These are phyloP conservation scores for Crossocerus cetratus DNA, from an alignment of 2,888 invertebrate species.

Conservation along the genomic window DNA sequence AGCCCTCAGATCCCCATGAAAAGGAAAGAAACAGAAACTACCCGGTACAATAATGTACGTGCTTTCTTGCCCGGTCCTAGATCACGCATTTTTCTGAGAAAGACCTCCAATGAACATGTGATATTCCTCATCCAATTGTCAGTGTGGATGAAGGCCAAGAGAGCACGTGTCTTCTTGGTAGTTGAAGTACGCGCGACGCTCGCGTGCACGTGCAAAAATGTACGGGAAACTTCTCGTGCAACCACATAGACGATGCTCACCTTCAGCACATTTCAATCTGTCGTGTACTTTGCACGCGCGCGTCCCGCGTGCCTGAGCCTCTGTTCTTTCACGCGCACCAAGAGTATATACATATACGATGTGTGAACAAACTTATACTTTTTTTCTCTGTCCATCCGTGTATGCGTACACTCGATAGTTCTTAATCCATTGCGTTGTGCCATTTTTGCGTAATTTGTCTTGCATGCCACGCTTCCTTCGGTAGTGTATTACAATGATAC, in stretches of 20 bases:
- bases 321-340: slow-evolving; percentile 49
- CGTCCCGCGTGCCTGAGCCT: slow-evolving; percentile 25
- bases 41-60: slow-evolving; percentile 72
- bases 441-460: slow-evolving; percentile 75
- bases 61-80: slow-evolving; percentile 57
- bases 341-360: slow-evolving; percentile 52
- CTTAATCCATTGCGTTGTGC: slow-evolving; percentile 70
- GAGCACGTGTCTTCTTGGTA: slow-evolving; percentile 54
- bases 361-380: slow-evolving; percentile 56
- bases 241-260: slow-evolving; percentile 1
- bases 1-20: slow-evolving; percentile 51
- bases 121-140: too few species aligned
- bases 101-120: too few species aligned
- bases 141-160: slow-evolving; percentile 39
- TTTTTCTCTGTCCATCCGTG: slow-evolving; percentile 61
- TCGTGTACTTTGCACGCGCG: slow-evolving; percentile 18
- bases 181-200: slow-evolving; percentile 40
- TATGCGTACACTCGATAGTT: slow-evolving; percentile 65
- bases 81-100: too few species aligned
- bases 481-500: slow-evolving; percentile 69
- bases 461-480: slow-evolving; percentile 77
- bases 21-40: slow-evolving; percentile 59
- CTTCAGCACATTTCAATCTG: background rate
- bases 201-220: slow-evolving; percentile 17
- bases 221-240: background rate